phyloP scores from a whole-genome alignment of 2,888 invertebrate species.

The Biston betularia region DNA sequence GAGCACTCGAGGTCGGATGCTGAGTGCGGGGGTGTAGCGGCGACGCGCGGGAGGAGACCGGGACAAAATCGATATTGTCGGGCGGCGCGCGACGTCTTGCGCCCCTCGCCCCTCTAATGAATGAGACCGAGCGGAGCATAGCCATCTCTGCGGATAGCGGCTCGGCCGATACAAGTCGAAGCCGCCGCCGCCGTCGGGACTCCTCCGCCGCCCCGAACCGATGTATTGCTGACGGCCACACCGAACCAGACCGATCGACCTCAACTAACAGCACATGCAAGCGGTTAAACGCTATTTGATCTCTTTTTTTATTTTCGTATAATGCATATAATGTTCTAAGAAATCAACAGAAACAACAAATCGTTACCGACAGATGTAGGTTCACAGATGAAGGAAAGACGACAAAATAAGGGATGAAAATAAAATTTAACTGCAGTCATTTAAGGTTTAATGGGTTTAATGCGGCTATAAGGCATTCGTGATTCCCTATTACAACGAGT shows the following conservation, averaged over 20 bases:
- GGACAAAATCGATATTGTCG: slow-evolving; percentile 85
- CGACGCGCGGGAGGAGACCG: slow-evolving; percentile 70
- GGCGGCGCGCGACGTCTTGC: slow-evolving; percentile 85
- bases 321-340: too few species aligned
- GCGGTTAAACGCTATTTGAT: not conserved
- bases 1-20: slow-evolving; percentile 86
- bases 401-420: slow-evolving; percentile 18
- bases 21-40: slow-evolving; percentile 76
- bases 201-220: slow-evolving; percentile 60
- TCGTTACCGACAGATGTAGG: not conserved
- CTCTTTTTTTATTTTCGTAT: not conserved
- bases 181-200: slow-evolving; percentile 59
- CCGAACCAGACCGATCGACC: slow-evolving; percentile 52
- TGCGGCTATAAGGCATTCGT: slow-evolving; percentile 44
- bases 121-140: slow-evolving; percentile 84
- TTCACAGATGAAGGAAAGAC: slow-evolving; percentile 5
- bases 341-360: not conserved
- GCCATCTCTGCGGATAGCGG: slow-evolving; percentile 83
- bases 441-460: slow-evolving; percentile 42
- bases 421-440: slow-evolving; percentile 22
- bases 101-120: slow-evolving; percentile 80
- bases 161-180: slow-evolving; percentile 67
- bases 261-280: not conserved
- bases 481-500: slow-evolving; percentile 44
- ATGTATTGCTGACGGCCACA: slow-evolving; percentile 59